Evolutionary conservation across 2,888 invertebrate genomes (phyloP).

Genomic region (Eutolmus rufibarbis): DNA sequence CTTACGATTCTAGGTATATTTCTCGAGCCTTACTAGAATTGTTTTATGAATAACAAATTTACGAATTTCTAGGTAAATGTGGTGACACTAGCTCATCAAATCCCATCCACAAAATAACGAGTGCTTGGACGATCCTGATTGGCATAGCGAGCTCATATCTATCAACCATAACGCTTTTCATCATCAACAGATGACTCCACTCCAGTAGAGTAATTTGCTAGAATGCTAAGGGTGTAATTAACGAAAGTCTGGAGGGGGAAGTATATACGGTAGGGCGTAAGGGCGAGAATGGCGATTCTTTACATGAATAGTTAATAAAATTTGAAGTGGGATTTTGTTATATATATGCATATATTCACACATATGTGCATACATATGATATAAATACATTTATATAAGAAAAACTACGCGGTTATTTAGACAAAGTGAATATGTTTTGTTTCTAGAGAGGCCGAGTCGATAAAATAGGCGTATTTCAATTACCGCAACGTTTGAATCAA

Average conservation of each 20-base stretch:
- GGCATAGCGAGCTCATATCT: constrained; percentile 14
- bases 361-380: background rate
- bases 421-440: constrained; percentile 27
- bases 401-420: background rate
- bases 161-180: constrained; percentile 42
- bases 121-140: constrained; percentile 42
- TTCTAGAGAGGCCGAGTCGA: background rate
- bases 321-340: background rate
- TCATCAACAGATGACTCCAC: constrained; percentile 46
- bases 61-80: constrained; percentile 48
- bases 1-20: constrained; percentile 60
- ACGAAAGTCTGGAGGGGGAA: background rate
- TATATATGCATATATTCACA: background rate
- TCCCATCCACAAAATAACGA: constrained; percentile 39
- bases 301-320: constrained; percentile 26
- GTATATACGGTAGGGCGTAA: constrained; percentile 7
- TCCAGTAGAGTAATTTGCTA: background rate
- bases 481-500: background rate
- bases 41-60: background rate
- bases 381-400: constrained; percentile 22
- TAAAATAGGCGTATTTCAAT: background rate
- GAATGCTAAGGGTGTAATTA: constrained; percentile 34
- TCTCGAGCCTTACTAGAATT: background rate
- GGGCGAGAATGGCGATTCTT: constrained; percentile 27
- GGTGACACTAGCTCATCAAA: constrained; percentile 50